Percentiles rank a stretch among this genome's conserved stretches.
These are phyloP conservation scores for Eilema griseolum DNA, from an alignment of 2,888 invertebrate genomes.

Conservation along the genomic window DNA sequence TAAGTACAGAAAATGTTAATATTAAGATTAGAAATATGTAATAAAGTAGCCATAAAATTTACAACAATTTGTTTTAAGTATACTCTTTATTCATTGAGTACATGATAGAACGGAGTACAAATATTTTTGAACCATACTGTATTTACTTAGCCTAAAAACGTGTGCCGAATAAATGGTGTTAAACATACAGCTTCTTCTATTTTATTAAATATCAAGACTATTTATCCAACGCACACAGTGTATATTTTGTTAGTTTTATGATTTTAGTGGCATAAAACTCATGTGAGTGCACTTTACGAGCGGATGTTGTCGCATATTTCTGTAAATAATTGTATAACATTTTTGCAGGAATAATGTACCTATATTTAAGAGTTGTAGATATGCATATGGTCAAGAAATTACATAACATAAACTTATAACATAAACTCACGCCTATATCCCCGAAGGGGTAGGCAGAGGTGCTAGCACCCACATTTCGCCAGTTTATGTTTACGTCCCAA, in stretches of 20 bases:
- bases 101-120: not conserved
- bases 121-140: not conserved
- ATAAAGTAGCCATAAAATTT: no score
- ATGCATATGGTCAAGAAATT: no score
- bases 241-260: slow-evolving; percentile 4
- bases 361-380: not conserved
- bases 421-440: no score
- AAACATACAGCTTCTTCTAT: not conserved
- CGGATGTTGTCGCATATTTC: not conserved
- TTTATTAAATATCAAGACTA: not conserved
- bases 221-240: slow-evolving; percentile 8
- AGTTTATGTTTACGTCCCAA: no score
- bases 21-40: no score
- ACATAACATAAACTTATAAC: no score
- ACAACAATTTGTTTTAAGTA: no score
- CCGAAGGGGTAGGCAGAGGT: no score
- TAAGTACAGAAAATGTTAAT: no score
- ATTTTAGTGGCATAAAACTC: not conserved
- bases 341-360: no score
- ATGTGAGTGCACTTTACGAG: slow-evolving; percentile 12
- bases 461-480: no score
- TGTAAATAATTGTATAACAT: not conserved
- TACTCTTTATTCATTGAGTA: not conserved
- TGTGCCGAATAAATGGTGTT: not conserved
- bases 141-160: not conserved